Percentiles rank a stretch among this genome's conserved stretches.
phyloP scores from a whole-genome alignment of 2,797 vertebrate genomes.

The Liparis tanakae region DNA sequence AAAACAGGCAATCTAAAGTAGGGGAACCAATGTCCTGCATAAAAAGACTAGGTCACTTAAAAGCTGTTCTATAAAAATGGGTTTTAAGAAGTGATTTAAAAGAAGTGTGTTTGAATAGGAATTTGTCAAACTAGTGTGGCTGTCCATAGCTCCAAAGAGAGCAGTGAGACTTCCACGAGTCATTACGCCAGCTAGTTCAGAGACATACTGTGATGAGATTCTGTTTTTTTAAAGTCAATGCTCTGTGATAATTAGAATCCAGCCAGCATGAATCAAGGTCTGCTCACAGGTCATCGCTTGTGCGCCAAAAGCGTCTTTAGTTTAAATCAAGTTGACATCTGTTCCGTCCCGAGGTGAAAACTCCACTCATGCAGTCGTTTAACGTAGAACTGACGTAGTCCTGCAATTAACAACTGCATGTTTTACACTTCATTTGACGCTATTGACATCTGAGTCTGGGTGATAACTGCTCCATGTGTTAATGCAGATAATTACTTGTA shows the following conservation, averaged over 20 bases:
- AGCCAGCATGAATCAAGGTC: not conserved
- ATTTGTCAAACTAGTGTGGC: not conserved
- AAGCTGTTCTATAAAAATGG: no score
- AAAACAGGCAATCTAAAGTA: no score
- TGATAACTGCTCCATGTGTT: no score
- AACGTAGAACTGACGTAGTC: constrained; percentile 3
- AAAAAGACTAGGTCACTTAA: no score
- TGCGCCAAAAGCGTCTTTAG: constrained; percentile 21
- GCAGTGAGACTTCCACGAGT: constrained; percentile 1
- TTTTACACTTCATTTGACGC: not conserved
- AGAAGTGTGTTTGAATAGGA: not conserved
- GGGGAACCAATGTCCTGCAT: no score
- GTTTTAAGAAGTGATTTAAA: no score
- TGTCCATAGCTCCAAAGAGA: not conserved
- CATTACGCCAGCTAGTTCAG: not conserved
- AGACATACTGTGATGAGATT: not conserved
- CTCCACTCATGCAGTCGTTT: constrained; percentile 6
- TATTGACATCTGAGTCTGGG: no score
- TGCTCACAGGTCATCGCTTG: constrained; percentile 5
- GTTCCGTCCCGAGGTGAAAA: constrained; percentile 39
- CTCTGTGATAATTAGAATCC: not conserved
- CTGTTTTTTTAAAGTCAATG: constrained; percentile 14
- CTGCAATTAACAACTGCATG: constrained; percentile 10
- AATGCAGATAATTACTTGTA: no score
- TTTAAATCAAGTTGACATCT: constrained; percentile 51